These are phyloP conservation scores for Saguinus imperator DNA, from an alignment of 2,113 vertebrate species.

Conservation along the genomic window DNA sequence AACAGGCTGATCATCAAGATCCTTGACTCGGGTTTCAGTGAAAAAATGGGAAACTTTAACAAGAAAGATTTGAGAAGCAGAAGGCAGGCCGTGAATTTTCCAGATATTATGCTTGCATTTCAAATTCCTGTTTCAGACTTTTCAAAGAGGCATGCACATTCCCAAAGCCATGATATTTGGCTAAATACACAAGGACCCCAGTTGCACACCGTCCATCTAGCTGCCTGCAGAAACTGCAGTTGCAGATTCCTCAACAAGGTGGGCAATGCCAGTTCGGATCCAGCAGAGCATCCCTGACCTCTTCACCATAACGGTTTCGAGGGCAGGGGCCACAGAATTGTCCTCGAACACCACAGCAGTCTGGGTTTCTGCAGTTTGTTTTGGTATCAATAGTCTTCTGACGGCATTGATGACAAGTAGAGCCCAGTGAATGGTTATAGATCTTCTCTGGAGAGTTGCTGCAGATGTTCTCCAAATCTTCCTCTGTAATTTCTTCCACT, in stretches of 20 bases:
- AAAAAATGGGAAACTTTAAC: not conserved
- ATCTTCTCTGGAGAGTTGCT: slow-evolving; percentile 91
- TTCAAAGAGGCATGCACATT: too few species aligned
- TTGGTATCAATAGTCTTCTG: slow-evolving; percentile 98
- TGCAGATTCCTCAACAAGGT: slow-evolving; percentile 97
- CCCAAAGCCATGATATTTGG: too few species aligned
- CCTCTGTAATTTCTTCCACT: slow-evolving; percentile 90
- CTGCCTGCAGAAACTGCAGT: slow-evolving; percentile 98
- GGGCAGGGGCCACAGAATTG: slow-evolving; percentile 91
- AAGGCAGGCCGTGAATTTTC: not conserved
- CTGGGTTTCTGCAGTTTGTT: slow-evolving; percentile 94
- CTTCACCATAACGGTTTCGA: slow-evolving; percentile 47
- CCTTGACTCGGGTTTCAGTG: slow-evolving; percentile 48
- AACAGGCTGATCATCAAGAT: slow-evolving; percentile 40
- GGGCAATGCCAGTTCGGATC: slow-evolving; percentile 95
- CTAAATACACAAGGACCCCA: too few species aligned
- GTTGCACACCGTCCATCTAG: slow-evolving; percentile 88
- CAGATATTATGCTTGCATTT: too few species aligned
- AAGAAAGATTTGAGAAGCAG: not conserved
- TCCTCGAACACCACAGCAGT: slow-evolving; percentile 93
- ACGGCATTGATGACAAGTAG: slow-evolving; percentile 97
- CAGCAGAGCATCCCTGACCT: slow-evolving; percentile 91
- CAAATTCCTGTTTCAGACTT: too few species aligned
- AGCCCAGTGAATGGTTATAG: slow-evolving; percentile 90
- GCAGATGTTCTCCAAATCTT: slow-evolving; percentile 92